These are phyloP conservation scores for Drosophila robusta DNA, from an alignment of 2,888 invertebrate genomes.

Conservation along the genomic window DNA sequence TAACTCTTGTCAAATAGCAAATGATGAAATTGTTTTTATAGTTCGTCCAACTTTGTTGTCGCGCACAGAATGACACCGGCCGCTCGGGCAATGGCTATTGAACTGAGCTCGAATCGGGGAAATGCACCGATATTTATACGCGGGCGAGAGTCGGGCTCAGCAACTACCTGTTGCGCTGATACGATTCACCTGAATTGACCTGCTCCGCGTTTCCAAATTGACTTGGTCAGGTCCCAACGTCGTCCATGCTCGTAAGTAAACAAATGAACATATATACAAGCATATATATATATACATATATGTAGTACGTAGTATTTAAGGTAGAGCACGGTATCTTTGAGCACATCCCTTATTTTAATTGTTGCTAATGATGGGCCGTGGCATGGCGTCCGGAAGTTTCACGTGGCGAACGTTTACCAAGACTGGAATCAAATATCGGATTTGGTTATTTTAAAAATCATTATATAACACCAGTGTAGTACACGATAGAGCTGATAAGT, in stretches of 20 bases:
- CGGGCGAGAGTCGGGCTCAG: neutral
- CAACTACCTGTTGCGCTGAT: constrained; percentile 19
- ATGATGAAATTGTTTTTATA: constrained; percentile 17
- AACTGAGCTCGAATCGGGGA: constrained; percentile 33
- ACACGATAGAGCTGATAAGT: too few relatives aligned
- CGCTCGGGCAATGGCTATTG: constrained; percentile 5
- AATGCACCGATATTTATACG: constrained; percentile 36
- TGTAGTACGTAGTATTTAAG: neutral
- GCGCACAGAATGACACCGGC: constrained; percentile 8
- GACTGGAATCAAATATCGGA: too few relatives aligned
- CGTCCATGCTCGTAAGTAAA: neutral
- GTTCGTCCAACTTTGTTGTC: neutral
- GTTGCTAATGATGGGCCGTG: neutral
- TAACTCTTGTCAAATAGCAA: neutral
- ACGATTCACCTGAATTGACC: neutral
- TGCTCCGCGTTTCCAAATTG: constrained; percentile 7
- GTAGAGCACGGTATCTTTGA: neutral
- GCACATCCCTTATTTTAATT: neutral
- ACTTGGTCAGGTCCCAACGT: constrained; percentile 27
- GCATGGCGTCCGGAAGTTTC: neutral
- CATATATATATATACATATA: too few relatives aligned
- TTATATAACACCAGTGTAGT: too few relatives aligned
- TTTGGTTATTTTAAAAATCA: too few relatives aligned
- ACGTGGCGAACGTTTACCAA: neutral
- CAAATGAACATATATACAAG: neutral